A percentile compares a stretch with the other conserved stretches of the same genome.
Conservation (phyloP, 1,140 invertebrate species). For the Brachystomella parvula region DNA sequence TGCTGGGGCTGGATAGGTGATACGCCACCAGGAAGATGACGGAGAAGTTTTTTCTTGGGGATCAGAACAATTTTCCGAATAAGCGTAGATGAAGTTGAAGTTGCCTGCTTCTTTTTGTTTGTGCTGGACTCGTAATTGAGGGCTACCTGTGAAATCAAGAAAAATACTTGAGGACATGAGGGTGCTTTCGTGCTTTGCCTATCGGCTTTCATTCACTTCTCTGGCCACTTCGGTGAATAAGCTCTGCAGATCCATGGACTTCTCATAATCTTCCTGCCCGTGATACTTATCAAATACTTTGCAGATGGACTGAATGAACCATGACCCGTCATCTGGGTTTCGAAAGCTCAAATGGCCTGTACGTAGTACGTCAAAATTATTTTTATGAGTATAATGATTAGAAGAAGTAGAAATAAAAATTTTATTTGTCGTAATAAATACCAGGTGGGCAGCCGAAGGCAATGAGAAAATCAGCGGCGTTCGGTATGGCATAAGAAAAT, state of each 20-base stretch:
- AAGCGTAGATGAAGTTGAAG: slow-evolving; percentile 57
- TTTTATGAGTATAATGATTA: too few species aligned
- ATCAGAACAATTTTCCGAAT: slow-evolving; percentile 54
- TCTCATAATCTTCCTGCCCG: too few species aligned
- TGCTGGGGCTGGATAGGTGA: too few species aligned
- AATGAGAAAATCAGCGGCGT: slow-evolving; percentile 88
- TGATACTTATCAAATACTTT: slow-evolving; percentile 47
- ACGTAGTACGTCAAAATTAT: too few species aligned
- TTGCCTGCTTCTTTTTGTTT: slow-evolving; percentile 59
- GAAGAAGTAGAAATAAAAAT: slow-evolving; percentile 30
- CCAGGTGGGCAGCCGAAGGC: slow-evolving; percentile 89
- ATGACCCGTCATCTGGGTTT: slow-evolving; percentile 55
- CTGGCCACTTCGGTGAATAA: slow-evolving; percentile 58
- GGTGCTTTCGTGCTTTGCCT: too few species aligned
- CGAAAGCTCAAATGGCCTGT: slow-evolving; percentile 61
- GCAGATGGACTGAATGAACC: slow-evolving; percentile 62
- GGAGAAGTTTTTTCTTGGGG: too few species aligned
- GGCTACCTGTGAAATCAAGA: slow-evolving; percentile 45
- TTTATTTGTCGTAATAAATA: too few species aligned
- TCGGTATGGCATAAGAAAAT: slow-evolving; percentile 68
- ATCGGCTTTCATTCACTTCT: too few species aligned
- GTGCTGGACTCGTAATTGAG: slow-evolving; percentile 52
- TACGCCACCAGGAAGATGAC: too few species aligned
- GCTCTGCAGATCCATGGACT: slow-evolving; percentile 51
- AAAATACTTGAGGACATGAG: too few species aligned